Percentiles rank a stretch among this genome's conserved stretches.
Conservation (phyloP, 2,797 vertebrate species). For the Emys orbicularis region DNA sequence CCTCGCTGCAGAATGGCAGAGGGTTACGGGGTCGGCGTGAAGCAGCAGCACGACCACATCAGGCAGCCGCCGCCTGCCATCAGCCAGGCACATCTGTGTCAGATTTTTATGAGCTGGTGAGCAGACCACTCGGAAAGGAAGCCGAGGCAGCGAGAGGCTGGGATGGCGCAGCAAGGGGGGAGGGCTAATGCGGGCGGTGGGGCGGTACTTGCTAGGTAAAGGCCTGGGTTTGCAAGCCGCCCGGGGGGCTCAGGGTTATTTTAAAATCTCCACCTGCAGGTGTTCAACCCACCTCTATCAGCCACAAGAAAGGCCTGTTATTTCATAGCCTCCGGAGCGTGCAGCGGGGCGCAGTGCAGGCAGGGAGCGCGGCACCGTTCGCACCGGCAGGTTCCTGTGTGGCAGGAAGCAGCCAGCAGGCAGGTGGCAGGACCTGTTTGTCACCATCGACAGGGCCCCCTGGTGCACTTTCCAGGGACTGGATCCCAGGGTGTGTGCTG, state of each 20-base stretch:
- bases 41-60: not conserved
- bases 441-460: not conserved
- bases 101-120: rapidly evolving
- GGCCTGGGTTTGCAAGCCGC: not conserved
- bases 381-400: not conserved
- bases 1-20: not conserved
- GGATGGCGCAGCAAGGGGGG: not conserved
- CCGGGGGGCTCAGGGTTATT: rapidly evolving
- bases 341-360: not conserved
- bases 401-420: not conserved
- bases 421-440: constrained; percentile 40
- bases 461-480: not conserved
- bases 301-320: constrained; percentile 41
- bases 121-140: rapidly evolving
- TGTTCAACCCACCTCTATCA: not conserved
- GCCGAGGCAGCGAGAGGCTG: rapidly evolving
- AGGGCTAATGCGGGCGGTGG: not conserved
- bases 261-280: constrained; percentile 41
- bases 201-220: not conserved
- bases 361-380: not conserved
- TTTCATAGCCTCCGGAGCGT: rapidly evolving
- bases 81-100: not conserved
- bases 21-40: not conserved
- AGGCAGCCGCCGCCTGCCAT: rapidly evolving
- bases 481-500: not conserved